Percentiles rank a stretch among this genome's conserved stretches.
phyloP scores from a whole-genome alignment of 2,113 vertebrate genomes.

The Carettochelys insculpta region DNA sequence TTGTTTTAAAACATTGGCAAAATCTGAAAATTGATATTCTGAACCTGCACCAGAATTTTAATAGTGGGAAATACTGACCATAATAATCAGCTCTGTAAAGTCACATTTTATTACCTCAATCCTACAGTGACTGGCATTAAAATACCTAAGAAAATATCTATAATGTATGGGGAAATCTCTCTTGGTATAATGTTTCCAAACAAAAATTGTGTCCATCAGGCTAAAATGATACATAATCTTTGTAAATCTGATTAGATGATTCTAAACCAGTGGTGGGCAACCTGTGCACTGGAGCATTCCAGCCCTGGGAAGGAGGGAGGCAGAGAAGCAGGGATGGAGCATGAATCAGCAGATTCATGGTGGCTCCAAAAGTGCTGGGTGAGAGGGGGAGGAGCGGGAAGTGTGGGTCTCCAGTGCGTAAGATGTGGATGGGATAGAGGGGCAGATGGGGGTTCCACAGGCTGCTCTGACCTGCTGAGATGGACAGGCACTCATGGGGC shows the following conservation, averaged over 20 bases:
- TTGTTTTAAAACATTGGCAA: slow-evolving; percentile 65
- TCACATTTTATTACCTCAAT: slow-evolving; percentile 61
- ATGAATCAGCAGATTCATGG: too few relatives aligned
- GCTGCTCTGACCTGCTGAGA: too few relatives aligned
- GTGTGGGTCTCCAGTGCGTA: too few relatives aligned
- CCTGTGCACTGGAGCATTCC: too few relatives aligned
- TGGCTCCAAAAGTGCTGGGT: too few relatives aligned
- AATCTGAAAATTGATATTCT: slow-evolving; percentile 44
- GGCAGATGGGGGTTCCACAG: too few relatives aligned
- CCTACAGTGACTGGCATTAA: slow-evolving; percentile 65
- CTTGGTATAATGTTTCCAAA: neutral
- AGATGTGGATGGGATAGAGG: too few relatives aligned
- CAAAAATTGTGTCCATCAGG: neutral
- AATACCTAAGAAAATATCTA: neutral
- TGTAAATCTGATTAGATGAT: neutral
- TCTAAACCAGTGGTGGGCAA: too few relatives aligned
- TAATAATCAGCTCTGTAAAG: slow-evolving; percentile 36
- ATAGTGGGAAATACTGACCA: slow-evolving; percentile 9
- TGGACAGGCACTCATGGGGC: too few relatives aligned
- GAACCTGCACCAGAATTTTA: slow-evolving; percentile 4
- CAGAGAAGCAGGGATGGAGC: too few relatives aligned
- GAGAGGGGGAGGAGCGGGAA: too few relatives aligned
- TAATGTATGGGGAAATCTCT: slow-evolving; percentile 5
- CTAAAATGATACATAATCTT: neutral
- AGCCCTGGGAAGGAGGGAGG: too few relatives aligned